Percentiles rank a stretch among this genome's conserved stretches.
Conservation (phyloP, 2,113 vertebrate genomes). For the Deroptyus accipitrinus region DNA sequence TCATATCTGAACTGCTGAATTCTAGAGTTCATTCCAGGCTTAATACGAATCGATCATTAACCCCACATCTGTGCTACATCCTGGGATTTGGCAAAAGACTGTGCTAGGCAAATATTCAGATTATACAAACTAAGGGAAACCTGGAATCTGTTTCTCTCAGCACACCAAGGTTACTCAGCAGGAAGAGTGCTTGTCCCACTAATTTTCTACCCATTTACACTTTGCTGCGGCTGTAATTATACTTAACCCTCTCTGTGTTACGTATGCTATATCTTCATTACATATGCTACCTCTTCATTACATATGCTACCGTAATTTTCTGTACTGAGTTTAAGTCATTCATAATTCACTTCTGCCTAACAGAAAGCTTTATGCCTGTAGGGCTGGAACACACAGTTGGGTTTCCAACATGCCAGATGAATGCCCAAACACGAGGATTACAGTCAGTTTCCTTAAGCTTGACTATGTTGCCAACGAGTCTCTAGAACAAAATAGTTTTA, state of each 20-base stretch:
- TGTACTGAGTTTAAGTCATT: neutral
- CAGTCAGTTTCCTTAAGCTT: neutral
- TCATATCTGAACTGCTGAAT: neutral
- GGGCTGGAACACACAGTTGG: neutral
- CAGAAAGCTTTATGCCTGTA: neutral
- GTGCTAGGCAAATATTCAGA: neutral
- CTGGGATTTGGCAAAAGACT: neutral
- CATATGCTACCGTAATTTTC: slow-evolving; percentile 18
- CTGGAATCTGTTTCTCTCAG: neutral
- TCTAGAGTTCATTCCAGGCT: neutral
- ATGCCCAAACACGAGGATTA: neutral
- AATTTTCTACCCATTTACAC: neutral
- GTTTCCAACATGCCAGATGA: neutral
- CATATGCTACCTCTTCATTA: neutral
- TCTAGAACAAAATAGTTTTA: neutral
- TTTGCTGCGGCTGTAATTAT: neutral
- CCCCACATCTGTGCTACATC: neutral
- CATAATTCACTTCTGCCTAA: slow-evolving; percentile 11
- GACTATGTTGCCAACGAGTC: neutral
- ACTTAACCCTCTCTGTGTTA: neutral
- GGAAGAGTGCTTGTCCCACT: neutral
- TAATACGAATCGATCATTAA: neutral
- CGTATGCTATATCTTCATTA: neutral
- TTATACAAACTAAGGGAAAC: neutral
- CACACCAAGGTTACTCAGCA: neutral